These are phyloP conservation scores for Lampris megalopsis DNA, from an alignment of 2,113 vertebrate genomes.

Conservation along the genomic window DNA sequence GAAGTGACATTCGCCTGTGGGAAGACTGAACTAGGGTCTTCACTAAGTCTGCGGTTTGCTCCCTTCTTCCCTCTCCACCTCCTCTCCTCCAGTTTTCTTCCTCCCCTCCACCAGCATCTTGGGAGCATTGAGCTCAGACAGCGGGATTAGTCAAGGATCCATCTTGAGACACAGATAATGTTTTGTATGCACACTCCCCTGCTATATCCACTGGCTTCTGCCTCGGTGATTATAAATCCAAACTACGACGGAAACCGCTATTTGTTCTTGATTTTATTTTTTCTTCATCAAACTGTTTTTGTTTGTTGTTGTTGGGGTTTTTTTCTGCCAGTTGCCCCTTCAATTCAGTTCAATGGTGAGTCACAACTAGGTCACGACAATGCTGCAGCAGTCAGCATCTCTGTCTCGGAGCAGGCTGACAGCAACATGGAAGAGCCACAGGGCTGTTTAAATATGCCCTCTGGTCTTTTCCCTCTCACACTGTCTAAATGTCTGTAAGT, in stretches of 20 bases:
- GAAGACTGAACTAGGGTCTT: conserved; percentile 50
- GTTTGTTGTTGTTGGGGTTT: conserved; percentile 16
- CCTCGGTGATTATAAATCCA: conserved; percentile 74
- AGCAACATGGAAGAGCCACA: conserved; percentile 73
- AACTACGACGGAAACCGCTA: conserved; percentile 74
- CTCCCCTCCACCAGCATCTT: conserved; percentile 78
- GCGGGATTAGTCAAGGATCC: conserved; percentile 85
- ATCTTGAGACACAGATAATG: conserved; percentile 84
- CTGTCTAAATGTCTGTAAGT: conserved; percentile 62
- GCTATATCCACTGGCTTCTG: conserved; percentile 71
- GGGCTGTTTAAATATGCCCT: conserved; percentile 75
- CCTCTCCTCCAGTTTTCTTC: conserved; percentile 67
- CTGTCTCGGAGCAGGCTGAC: conserved; percentile 63
- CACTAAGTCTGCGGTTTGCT: conserved; percentile 43
- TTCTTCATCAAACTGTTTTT: conserved; percentile 71
- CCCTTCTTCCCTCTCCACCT: conserved; percentile 47
- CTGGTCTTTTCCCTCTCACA: conserved; percentile 50
- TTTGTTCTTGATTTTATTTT: conserved; percentile 76
- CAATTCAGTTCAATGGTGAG: conserved; percentile 67
- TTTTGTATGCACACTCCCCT: conserved; percentile 73
- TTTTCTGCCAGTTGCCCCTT: conserved; percentile 60
- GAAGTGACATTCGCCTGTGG: conserved; percentile 58
- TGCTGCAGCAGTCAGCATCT: conserved; percentile 55
- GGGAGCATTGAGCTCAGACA: conserved; percentile 80
- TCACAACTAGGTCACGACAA: conserved; percentile 81